Evolutionary conservation across 2,888 invertebrate genomes (phyloP).

Genomic region (Drosophila rubida): DNA sequence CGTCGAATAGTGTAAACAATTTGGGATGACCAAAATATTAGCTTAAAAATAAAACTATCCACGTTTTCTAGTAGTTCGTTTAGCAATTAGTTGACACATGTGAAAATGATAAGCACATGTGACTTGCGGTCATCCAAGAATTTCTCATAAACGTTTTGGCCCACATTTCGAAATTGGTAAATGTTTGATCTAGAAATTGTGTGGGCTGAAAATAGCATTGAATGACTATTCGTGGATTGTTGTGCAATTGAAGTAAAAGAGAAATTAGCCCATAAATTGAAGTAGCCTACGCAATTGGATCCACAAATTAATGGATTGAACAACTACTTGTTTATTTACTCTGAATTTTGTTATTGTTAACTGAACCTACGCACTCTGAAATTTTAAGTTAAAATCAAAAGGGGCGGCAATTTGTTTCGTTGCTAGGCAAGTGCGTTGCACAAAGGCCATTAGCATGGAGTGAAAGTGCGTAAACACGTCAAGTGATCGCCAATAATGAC

Average conservation of each 20-base stretch:
- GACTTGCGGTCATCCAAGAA: constrained; percentile 20
- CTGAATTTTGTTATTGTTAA: background rate
- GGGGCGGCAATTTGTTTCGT: background rate
- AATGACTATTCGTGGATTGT: constrained; percentile 9
- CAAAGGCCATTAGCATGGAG: constrained; percentile 15
- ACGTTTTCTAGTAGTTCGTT: background rate
- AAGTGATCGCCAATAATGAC: background rate
- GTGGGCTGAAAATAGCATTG: constrained; percentile 19
- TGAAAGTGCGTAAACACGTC: constrained; percentile 33
- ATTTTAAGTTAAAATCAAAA: background rate
- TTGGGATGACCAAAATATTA: background rate
- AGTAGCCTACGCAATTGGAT: constrained; percentile 34
- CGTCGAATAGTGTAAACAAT: background rate
- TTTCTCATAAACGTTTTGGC: constrained; percentile 3
- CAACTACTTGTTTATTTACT: constrained; percentile 2
- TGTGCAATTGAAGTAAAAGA: constrained; percentile 3
- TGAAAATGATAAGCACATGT: constrained; percentile 36
- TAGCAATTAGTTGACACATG: constrained; percentile 35
- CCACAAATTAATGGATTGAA: constrained; percentile 16
- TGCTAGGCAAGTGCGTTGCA: background rate
- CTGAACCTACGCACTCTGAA: background rate
- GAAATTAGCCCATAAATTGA: constrained; percentile 26
- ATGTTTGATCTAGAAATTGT: background rate
- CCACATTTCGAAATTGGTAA: constrained; percentile 21
- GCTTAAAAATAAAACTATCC: background rate